Evolutionary conservation across 1,140 invertebrate genomes (phyloP), one percentile per base, ranked within the genome.

Genomic region (Solen grandis): DNA sequence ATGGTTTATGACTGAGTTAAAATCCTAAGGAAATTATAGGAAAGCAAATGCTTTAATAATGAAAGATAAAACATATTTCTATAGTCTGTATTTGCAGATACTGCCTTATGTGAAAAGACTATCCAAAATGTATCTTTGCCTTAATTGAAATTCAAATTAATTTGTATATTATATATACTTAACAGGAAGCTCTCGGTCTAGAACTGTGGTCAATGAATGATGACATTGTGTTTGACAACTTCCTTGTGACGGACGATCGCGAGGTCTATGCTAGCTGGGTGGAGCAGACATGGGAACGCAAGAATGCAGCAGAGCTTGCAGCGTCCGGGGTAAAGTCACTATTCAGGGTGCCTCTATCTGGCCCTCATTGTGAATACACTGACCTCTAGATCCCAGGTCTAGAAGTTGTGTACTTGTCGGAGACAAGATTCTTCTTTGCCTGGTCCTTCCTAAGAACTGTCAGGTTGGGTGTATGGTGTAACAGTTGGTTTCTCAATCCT

Each of bases 191-290:
- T 75, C 93, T 99, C 83, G 98, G 98, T 41, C 95, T 99, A 90
- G 99, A 99, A 92, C 92, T 99, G 46, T 99, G 99, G 99, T 98
- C 98, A 0, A 99, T 99, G 97, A 98, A 97, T 0, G 95, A 97
- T 84, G 94, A 96, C 85, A 97, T 99, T 86, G 75, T 93, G n/a
- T 93, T 93, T 93, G 99, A 99, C 92, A 99, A 99, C 92, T 94
- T 99, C 38, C 93, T 99, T 46, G 94, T 99, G 74, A 97, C 97
- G 0, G 97, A 99, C 91, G 95, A 97, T 86, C 92, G 95, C 75
- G 93, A 92, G n/a, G 94, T 96, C 0, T 97, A 97, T 1, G 93
- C 95, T 41, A 93, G 95, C 60, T 99, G 96, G 95, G 95, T 97
- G 14, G 92, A 93, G 66, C 95, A 96, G 80, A 98, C 97, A 0